Conservation (phyloP, 2,113 vertebrate genomes). For the Mystacornis crossleyi region DNA sequence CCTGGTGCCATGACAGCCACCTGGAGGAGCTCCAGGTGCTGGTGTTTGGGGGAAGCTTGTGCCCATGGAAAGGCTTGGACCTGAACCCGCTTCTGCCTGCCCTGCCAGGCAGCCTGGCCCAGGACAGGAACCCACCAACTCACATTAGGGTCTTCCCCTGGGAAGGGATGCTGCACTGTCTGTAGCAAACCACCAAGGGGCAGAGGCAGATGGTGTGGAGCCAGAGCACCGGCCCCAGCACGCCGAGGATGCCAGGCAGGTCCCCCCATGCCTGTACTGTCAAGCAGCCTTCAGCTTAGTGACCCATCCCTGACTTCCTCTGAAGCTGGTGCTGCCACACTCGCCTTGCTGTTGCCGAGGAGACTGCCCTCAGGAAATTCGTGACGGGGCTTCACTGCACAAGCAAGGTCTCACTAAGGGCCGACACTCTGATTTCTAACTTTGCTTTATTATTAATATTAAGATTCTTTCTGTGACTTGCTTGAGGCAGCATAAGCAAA, state of each 20-base stretch:
- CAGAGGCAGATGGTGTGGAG: neutral
- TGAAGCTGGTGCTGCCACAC: fast-evolving
- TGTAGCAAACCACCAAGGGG: neutral
- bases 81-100: neutral
- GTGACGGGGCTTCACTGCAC: neutral
- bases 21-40: neutral
- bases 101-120: neutral
- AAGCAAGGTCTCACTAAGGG: neutral
- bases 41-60: neutral
- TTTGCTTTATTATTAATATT: neutral
- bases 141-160: fast-evolving
- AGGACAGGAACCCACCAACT: neutral
- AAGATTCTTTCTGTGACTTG: neutral
- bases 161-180: neutral
- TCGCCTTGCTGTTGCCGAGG: fast-evolving
- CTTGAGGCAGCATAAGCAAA: neutral
- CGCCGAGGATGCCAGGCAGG: neutral
- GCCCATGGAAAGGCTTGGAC: neutral
- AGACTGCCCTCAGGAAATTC: neutral
- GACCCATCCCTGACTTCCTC: fast-evolving
- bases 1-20: neutral
- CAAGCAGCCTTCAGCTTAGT: neutral
- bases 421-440: neutral
- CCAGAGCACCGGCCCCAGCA: neutral
- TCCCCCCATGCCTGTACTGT: neutral